Evolutionary conservation across 2,888 invertebrate species (phyloP), one percentile per base, ranked within the genome.

Genomic region (Andrena dorsata): DNA sequence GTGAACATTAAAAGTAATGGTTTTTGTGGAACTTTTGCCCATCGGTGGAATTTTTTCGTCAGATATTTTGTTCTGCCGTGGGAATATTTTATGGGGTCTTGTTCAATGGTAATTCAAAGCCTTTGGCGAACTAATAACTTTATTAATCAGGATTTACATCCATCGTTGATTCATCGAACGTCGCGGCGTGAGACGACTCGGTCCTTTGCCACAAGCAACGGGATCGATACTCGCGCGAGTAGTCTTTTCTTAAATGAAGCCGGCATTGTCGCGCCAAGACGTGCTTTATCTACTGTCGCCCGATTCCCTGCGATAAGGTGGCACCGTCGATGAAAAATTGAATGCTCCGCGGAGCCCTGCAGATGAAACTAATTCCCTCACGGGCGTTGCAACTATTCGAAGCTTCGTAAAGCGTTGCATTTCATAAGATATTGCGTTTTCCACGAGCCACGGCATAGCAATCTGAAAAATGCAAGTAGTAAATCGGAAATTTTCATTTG

Each of bases 161-260:
- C 74, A 65, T 76, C 75, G 68, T 41, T 63, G 68, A 82, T 80
- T 69, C 77, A 30, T 61, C 70, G 69, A 77, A 78, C 51, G 51
- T 47, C 13, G 32, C 51, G 63, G 56, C 72, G 51, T 66, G 75
- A 41, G 3, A 3, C 41, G 41, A 41, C 66, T 35, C 41, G 65
- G 66, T 66, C 47, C 58, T 53, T 76, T 56, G 66, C 65, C 75
- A 72, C 56, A 65, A 41, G 51, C 60, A 63, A 26, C 2, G 58
- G 35, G 74, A 83, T 86, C 87, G 87, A 88, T 86, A 86, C 64
- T 28, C 28, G 58, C 56, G 49, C 82, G 70, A 77, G 68, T 80
- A 77, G 82, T 81, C 64, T 74, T 76, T 76, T 74, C 76, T 76
- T 70, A 76, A 76, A 86, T 65, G 80, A 82, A 86, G 86, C 80